These are phyloP conservation scores for Hypanus sabinus DNA, from an alignment of 2,113 vertebrate genomes.

Conservation along the genomic window DNA sequence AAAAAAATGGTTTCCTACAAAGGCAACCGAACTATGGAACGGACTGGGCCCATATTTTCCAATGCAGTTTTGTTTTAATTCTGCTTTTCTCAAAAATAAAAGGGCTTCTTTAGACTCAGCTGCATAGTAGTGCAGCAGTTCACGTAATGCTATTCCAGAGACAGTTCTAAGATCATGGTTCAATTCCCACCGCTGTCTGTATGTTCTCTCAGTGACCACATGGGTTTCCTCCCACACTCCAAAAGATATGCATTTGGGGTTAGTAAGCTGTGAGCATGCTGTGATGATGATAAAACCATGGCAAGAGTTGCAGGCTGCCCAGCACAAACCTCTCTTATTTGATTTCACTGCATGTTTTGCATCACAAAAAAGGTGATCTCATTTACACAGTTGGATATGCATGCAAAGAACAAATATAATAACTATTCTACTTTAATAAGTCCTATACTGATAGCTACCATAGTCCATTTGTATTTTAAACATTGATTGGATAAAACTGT, in stretches of 20 bases:
- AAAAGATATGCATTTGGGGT: no score
- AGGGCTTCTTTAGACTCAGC: neutral
- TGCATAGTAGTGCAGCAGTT: no score
- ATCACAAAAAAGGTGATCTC: neutral
- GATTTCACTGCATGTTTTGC: no score
- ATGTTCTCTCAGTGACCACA: no score
- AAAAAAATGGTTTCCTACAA: neutral
- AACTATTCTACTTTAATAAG: neutral
- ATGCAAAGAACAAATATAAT: neutral
- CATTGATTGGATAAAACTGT: neutral
- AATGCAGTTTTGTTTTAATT: neutral
- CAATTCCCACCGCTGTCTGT: no score
- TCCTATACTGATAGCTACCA: neutral
- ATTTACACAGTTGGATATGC: neutral
- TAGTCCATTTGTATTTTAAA: neutral
- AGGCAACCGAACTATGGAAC: neutral
- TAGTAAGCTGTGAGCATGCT: no score
- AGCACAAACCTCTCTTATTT: no score
- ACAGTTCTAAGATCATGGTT: no score
- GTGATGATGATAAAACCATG: no score
- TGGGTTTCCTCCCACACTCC: no score
- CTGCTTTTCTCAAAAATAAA: neutral
- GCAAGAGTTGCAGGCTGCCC: no score
- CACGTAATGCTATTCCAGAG: no score
- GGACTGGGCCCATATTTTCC: neutral